Conservation (phyloP, 2,113 vertebrate species). For the Oncorhynchus clarkii region DNA sequence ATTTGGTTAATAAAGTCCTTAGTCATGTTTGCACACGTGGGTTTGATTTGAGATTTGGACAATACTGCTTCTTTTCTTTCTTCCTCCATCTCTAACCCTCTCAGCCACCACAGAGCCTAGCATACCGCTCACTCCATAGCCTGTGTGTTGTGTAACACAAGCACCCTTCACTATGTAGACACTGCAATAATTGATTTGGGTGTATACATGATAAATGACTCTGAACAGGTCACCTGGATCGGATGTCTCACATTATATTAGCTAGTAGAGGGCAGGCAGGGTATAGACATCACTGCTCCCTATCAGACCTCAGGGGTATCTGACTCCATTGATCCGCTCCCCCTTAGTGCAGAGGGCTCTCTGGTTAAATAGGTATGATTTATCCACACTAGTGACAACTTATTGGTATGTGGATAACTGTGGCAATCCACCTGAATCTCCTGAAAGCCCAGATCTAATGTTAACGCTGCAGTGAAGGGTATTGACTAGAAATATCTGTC, state of each 20-base stretch:
- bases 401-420: not conserved
- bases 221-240: conserved; percentile 18
- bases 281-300: not conserved
- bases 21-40: conserved; percentile 86
- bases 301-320: not conserved
- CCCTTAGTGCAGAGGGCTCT: not conserved
- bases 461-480: not conserved
- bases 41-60: conserved; percentile 71
- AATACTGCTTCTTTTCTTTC: not conserved
- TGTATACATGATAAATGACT: conserved; percentile 3
- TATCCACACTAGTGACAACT: not conserved
- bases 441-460: not conserved
- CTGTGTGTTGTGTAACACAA: not conserved
- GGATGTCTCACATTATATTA: conserved; percentile 6
- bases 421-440: not conserved
- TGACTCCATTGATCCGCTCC: not conserved
- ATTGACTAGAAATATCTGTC: not conserved
- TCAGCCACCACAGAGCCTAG: not conserved
- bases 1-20: conserved; percentile 87
- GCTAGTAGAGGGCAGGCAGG: not conserved
- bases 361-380: not conserved
- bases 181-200: conserved; percentile 15
- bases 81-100: not conserved
- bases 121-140: no score
- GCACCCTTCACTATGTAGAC: not conserved